A percentile compares a stretch with the other conserved stretches of the same genome.
Evolutionary conservation across 2,888 invertebrate species (phyloP).

Genomic region (Rhingia rostrata): DNA sequence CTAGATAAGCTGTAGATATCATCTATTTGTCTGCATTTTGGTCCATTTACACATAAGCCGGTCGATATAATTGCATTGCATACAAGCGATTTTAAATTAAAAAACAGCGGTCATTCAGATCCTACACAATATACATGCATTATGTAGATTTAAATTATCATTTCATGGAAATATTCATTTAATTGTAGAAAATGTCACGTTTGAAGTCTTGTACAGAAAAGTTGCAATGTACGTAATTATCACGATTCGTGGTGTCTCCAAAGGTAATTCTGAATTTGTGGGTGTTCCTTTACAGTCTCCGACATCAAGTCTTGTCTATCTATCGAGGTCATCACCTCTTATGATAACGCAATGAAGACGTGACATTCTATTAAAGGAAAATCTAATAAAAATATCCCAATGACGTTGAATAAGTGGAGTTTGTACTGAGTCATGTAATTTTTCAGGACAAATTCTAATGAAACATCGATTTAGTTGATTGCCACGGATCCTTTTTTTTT

Average conservation of each 20-base stretch:
- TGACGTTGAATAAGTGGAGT: constrained; percentile 37
- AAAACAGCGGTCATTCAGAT: background rate
- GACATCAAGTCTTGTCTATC: constrained; percentile 21
- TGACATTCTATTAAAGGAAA: constrained; percentile 15
- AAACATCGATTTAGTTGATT: background rate
- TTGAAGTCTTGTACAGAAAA: background rate
- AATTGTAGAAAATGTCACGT: no score
- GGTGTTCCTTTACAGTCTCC: background rate
- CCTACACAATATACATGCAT: no score
- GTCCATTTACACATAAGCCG: background rate
- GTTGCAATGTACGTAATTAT: background rate
- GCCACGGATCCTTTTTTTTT: no score
- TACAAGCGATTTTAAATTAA: background rate
- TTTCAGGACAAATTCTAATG: background rate
- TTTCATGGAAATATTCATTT: no score
- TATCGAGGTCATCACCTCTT: constrained; percentile 32
- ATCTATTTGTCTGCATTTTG: background rate
- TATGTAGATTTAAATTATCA: no score
- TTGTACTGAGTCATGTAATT: constrained; percentile 51
- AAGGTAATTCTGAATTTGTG: constrained; percentile 19
- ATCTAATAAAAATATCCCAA: constrained; percentile 33
- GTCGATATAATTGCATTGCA: constrained; percentile 1
- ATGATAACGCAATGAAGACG: constrained; percentile 40
- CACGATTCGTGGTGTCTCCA: no score
- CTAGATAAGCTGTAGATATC: background rate